phyloP scores from a whole-genome alignment of 1,140 invertebrate species.

The Drosophila insularis region DNA sequence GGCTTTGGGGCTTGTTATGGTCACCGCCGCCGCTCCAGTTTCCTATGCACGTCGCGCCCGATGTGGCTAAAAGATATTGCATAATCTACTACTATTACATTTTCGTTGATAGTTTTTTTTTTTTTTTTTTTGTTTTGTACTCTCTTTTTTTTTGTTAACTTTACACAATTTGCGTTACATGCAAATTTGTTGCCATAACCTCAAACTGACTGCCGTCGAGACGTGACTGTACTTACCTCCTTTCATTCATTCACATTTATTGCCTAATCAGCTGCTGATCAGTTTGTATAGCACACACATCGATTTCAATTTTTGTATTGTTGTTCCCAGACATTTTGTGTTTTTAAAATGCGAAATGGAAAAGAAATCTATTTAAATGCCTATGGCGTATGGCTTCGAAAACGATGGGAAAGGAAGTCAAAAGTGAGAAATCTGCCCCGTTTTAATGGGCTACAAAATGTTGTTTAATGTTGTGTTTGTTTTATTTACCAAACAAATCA shows the following conservation, averaged over 20 bases:
- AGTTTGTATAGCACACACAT: slow-evolving; percentile 44
- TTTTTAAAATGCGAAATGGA: slow-evolving; percentile 25
- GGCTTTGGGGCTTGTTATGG: slow-evolving; percentile 43
- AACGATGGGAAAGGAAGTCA: slow-evolving; percentile 70
- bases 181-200: slow-evolving; percentile 67
- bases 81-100: slow-evolving; percentile 68
- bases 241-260: slow-evolving; percentile 25
- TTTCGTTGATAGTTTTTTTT: slow-evolving; percentile 56
- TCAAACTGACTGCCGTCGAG: slow-evolving; percentile 32
- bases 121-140: slow-evolving; percentile 27
- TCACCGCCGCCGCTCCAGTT: slow-evolving; percentile 58
- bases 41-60: slow-evolving; percentile 69
- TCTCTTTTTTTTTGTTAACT: slow-evolving; percentile 29
- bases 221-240: slow-evolving; percentile 58
- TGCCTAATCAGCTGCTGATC: slow-evolving; percentile 53
- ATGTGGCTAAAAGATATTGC: slow-evolving; percentile 71
- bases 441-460: slow-evolving; percentile 48
- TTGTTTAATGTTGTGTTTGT: slow-evolving; percentile 30
- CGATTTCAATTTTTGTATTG: slow-evolving; percentile 25
- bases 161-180: slow-evolving; percentile 60
- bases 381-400: slow-evolving; percentile 26
- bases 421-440: slow-evolving; percentile 34
- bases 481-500: slow-evolving; percentile 1
- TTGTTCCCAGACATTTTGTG: slow-evolving; percentile 57
- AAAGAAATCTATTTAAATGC: slow-evolving; percentile 66